Conservation (phyloP, 2,888 invertebrate species). For the Herminia tarsipennalis region DNA sequence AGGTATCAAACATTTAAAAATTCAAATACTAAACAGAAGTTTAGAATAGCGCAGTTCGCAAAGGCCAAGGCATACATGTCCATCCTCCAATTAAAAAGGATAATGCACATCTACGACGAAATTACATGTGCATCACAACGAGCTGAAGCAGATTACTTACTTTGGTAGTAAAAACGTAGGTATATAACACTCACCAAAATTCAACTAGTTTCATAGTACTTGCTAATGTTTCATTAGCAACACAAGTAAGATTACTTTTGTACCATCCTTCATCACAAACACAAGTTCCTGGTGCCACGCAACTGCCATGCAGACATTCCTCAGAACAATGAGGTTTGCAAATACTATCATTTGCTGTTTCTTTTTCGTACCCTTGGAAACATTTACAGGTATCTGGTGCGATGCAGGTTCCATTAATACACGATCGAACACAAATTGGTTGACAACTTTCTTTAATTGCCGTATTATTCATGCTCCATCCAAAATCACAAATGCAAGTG, state of each 20-base stretch:
- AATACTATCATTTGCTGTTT: background rate
- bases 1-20: no score
- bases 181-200: slow-evolving; percentile 1
- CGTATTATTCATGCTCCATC: slow-evolving; percentile 4
- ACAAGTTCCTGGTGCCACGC: slow-evolving; percentile 19
- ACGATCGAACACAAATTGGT: slow-evolving; percentile 14
- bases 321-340: slow-evolving; percentile 19
- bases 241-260: background rate
- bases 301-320: slow-evolving; percentile 14
- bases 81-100: no score
- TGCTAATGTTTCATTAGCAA: background rate
- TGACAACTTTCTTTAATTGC: background rate
- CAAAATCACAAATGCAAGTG: slow-evolving; percentile 15
- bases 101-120: background rate
- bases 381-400: slow-evolving; percentile 25
- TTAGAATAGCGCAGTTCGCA: no score
- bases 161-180: no score
- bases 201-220: background rate
- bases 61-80: no score
- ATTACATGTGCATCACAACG: no score
- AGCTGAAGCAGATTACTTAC: no score
- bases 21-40: background rate
- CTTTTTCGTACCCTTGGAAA: slow-evolving; percentile 4
- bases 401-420: slow-evolving; percentile 10
- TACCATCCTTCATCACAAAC: slow-evolving; percentile 11